Conservation (phyloP, 2,888 invertebrate genomes). For the Syrphus vitripennis region DNA sequence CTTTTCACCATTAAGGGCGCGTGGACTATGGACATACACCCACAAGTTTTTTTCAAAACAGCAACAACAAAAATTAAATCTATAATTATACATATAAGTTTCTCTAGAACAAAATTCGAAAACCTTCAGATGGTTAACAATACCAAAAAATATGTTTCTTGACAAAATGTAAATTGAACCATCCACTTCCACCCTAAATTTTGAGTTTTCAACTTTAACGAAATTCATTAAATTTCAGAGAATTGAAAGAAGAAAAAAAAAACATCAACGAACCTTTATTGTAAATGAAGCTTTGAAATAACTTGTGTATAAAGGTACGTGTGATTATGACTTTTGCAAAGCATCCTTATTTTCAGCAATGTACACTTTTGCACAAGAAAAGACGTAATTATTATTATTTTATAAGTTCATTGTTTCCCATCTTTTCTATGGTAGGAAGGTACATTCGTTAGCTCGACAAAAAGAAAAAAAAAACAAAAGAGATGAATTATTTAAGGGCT, state of each 20-base stretch:
- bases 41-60: too few species aligned
- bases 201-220: not conserved
- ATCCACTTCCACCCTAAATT: not conserved
- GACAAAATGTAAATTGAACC: too few species aligned
- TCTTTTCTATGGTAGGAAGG: too few species aligned
- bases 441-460: too few species aligned
- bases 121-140: too few species aligned
- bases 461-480: not conserved
- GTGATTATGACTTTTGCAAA: not conserved
- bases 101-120: too few species aligned
- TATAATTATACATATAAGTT: too few species aligned
- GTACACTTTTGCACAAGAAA: not conserved
- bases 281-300: not conserved
- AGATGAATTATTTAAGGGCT: conserved; percentile 24
- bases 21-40: too few species aligned
- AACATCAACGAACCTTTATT: not conserved
- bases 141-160: too few species aligned
- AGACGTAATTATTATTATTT: not conserved
- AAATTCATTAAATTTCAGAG: not conserved
- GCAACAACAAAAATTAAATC: too few species aligned
- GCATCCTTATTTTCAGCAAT: not conserved
- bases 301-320: not conserved
- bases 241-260: not conserved
- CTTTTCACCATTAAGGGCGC: too few species aligned
- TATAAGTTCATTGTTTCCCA: not conserved